Evolutionary conservation across 2,888 invertebrate genomes (phyloP).

Genomic region (Athalia circularis): DNA sequence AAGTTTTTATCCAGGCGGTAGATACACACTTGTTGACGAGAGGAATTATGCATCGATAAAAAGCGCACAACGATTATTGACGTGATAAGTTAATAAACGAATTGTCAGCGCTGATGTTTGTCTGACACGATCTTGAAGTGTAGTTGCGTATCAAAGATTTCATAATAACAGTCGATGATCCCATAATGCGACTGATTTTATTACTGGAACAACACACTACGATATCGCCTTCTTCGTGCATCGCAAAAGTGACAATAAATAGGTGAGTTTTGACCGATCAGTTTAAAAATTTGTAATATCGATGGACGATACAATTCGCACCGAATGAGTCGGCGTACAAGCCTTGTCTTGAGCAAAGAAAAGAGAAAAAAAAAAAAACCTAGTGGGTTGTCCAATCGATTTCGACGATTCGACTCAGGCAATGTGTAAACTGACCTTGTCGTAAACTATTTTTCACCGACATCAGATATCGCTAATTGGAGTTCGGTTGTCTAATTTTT

Average conservation of each 20-base stretch:
- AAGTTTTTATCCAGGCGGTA: neutral
- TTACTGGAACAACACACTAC: neutral
- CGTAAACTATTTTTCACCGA: no score
- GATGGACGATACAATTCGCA: no score
- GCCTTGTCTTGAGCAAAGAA: no score
- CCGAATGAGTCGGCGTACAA: no score
- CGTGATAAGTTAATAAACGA: conserved; percentile 25
- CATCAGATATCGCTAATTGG: no score
- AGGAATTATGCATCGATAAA: conserved; percentile 1
- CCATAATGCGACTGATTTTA: neutral
- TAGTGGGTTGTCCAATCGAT: no score
- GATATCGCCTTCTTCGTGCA: no score
- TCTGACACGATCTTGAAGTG: conserved; percentile 20
- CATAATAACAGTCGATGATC: neutral
- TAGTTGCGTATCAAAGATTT: neutral
- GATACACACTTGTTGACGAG: neutral
- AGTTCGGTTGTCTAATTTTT: no score
- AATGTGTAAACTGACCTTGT: no score
- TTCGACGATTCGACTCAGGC: no score
- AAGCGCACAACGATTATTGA: conserved; percentile 14
- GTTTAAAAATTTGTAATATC: no score
- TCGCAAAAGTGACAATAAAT: neutral
- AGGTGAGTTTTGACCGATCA: neutral
- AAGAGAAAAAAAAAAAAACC: no score
- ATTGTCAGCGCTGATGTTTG: neutral